phyloP scores from a whole-genome alignment of 2,113 vertebrate genomes.

The Bubo blakistoni region DNA sequence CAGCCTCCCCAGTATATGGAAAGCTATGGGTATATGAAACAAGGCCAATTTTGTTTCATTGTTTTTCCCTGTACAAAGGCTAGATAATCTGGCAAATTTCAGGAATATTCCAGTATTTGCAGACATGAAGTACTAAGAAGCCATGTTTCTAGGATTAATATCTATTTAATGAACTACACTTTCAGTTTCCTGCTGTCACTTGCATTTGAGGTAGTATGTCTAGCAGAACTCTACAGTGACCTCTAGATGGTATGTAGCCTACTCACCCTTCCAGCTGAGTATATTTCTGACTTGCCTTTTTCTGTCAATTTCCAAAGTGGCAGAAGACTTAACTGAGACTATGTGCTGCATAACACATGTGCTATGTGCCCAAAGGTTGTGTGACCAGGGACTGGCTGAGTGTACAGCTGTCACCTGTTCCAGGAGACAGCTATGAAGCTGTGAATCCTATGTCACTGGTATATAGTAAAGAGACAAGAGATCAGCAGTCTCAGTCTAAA shows the following conservation, averaged over 20 bases:
- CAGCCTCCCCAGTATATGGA: background rate
- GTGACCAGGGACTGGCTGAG: background rate
- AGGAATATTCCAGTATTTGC: background rate
- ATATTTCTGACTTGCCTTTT: background rate
- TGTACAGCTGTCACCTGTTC: background rate
- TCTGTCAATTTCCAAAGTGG: background rate
- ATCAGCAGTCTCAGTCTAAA: background rate
- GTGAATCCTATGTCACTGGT: background rate
- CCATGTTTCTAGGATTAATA: background rate
- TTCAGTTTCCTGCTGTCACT: background rate
- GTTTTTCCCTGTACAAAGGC: background rate
- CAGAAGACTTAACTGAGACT: background rate
- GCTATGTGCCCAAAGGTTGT: background rate
- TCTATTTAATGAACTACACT: background rate
- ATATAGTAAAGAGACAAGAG: background rate
- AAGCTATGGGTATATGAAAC: background rate
- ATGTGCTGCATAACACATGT: fast-evolving
- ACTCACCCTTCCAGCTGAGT: background rate
- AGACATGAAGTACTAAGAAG: background rate
- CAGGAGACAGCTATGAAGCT: background rate
- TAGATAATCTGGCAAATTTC: background rate
- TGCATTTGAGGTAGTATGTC: background rate
- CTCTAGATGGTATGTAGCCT: background rate
- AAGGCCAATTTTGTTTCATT: background rate
- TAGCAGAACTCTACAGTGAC: background rate